A percentile compares a stretch with the other conserved stretches of the same genome.
These are phyloP conservation scores for Anolis carolinensis DNA, from an alignment of 2,113 vertebrate species.

Conservation along the genomic window DNA sequence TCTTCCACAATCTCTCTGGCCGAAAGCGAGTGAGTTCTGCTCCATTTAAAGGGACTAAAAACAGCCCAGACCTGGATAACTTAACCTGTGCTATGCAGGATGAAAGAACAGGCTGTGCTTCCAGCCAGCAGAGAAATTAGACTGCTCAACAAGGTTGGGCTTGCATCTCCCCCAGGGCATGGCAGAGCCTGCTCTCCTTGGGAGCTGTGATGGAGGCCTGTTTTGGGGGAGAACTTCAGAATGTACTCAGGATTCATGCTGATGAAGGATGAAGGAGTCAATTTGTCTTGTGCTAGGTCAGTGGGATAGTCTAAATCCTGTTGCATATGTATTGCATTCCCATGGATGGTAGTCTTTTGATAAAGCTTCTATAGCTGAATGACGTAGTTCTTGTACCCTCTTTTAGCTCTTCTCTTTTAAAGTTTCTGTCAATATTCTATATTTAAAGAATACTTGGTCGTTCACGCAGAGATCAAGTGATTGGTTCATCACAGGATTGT, in stretches of 20 bases:
- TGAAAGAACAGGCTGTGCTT: not conserved
- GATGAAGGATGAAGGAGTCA: not conserved
- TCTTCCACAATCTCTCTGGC: not conserved
- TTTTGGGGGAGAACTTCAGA: slow-evolving; percentile 13
- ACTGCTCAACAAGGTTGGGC: not conserved
- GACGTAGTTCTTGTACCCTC: not conserved
- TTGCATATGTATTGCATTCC: not conserved
- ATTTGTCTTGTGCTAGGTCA: not conserved
- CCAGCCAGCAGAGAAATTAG: not conserved
- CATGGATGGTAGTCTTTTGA: not conserved
- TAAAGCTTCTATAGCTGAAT: not conserved
- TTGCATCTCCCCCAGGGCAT: not conserved
- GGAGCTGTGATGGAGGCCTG: not conserved
- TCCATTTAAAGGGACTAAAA: not conserved
- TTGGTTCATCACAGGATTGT: not conserved
- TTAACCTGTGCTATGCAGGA: not conserved
- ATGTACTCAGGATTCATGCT: not conserved
- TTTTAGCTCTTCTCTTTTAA: not conserved
- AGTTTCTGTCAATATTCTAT: not conserved
- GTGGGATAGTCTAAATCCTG: not conserved
- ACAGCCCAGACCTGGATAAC: not conserved
- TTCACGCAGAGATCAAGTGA: not conserved
- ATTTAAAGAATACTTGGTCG: not conserved
- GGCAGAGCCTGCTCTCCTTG: not conserved
- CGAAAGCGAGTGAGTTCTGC: not conserved